phyloP scores from a whole-genome alignment of 1,140 invertebrate genomes.

The Drosophila littoralis region DNA sequence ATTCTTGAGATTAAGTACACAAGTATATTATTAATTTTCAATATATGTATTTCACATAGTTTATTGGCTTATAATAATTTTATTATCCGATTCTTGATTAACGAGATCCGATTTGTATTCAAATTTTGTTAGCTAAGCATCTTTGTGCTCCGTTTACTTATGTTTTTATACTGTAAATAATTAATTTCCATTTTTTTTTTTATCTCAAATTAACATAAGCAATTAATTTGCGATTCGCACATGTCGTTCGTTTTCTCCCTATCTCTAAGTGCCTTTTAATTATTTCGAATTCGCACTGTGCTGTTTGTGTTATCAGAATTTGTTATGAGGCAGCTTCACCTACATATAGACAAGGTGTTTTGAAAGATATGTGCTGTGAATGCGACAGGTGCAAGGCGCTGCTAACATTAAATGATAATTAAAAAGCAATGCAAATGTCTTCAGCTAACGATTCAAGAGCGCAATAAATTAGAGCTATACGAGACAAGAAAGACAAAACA shows the following conservation, averaged over 20 bases:
- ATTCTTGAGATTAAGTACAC: too few species aligned
- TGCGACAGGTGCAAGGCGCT: conserved; percentile 23
- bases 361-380: conserved; percentile 14
- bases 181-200: background rate
- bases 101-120: too few species aligned
- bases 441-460: background rate
- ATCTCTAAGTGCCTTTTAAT: conserved; percentile 63
- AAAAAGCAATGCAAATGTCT: conserved; percentile 36
- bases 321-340: conserved; percentile 40
- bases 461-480: background rate
- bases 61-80: too few species aligned
- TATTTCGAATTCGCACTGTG: conserved; percentile 41
- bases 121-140: background rate
- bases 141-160: background rate
- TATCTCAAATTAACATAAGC: conserved; percentile 1
- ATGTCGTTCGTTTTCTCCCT: conserved; percentile 6
- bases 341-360: conserved; percentile 13
- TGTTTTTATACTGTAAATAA: background rate
- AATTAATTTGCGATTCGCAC: conserved; percentile 34
- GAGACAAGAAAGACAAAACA: background rate
- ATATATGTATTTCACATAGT: too few species aligned
- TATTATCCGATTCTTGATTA: too few species aligned
- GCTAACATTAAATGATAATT: conserved; percentile 66
- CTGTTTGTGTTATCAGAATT: conserved; percentile 51
- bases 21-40: too few species aligned